Conservation (phyloP, 2,797 vertebrate species). For the Dromococcyx pavoninus region DNA sequence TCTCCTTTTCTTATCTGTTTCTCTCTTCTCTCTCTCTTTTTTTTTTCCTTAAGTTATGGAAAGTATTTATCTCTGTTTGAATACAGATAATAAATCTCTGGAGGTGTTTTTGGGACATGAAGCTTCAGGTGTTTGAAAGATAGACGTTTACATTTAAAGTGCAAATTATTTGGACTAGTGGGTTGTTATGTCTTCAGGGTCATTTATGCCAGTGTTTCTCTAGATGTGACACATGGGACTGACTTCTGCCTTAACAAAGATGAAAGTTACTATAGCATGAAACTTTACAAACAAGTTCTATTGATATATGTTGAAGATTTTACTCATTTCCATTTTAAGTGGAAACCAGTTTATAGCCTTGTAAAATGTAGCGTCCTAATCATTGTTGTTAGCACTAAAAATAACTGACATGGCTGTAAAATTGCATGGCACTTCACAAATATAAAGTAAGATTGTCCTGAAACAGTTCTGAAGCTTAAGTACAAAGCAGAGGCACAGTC, state of each 20-base stretch:
- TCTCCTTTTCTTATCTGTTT: not conserved
- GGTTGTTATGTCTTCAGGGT: slow-evolving; percentile 39
- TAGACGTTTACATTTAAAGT: slow-evolving; percentile 57
- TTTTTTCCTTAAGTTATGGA: not conserved
- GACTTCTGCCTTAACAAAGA: slow-evolving; percentile 47
- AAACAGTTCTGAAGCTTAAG: not conserved
- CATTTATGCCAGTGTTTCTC: slow-evolving; percentile 27
- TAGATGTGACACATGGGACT: slow-evolving; percentile 38
- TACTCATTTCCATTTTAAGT: slow-evolving; percentile 66
- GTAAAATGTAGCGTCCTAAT: slow-evolving; percentile 40
- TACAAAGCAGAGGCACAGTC: not conserved
- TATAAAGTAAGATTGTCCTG: not conserved
- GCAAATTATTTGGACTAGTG: slow-evolving; percentile 56
- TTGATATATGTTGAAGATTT: slow-evolving; percentile 34
- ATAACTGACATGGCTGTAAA: not conserved
- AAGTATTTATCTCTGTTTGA: not conserved
- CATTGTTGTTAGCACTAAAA: slow-evolving; percentile 43
- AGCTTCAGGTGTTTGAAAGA: slow-evolving; percentile 5
- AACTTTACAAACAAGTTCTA: slow-evolving; percentile 46
- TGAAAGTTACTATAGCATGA: slow-evolving; percentile 34
- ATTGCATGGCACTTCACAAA: not conserved
- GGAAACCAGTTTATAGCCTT: slow-evolving; percentile 41
- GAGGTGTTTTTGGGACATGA: not conserved
- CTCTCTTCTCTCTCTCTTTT: not conserved
- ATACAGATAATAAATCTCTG: not conserved